phyloP scores from a whole-genome alignment of 2,797 vertebrate genomes.

The Craterocephalus amniculus region DNA sequence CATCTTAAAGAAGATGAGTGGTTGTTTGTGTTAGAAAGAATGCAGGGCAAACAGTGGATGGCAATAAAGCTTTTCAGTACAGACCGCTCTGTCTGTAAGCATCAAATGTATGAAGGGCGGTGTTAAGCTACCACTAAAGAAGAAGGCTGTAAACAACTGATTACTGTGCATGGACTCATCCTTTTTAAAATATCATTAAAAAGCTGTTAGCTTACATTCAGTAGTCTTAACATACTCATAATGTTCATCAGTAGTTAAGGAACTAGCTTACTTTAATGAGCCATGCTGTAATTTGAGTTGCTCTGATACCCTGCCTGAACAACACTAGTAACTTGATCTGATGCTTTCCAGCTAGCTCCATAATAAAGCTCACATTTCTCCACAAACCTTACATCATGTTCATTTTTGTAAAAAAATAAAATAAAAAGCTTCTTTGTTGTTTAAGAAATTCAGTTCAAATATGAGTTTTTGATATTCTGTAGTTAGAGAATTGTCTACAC shows the following conservation, averaged over 20 bases:
- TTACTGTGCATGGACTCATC: background rate
- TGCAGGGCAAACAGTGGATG: background rate
- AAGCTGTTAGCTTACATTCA: background rate
- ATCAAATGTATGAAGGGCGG: background rate
- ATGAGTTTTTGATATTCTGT: background rate
- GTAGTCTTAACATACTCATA: background rate
- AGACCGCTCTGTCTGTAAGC: background rate
- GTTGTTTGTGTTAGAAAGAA: background rate
- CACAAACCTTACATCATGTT: background rate
- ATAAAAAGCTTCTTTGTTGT: background rate
- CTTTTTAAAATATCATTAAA: background rate
- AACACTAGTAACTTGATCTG: background rate
- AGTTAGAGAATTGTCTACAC: background rate
- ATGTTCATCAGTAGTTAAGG: background rate
- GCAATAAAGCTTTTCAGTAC: background rate
- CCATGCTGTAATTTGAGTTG: background rate
- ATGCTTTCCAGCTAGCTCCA: background rate
- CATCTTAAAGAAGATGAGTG: background rate
- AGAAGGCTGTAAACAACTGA: background rate
- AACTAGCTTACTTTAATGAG: slow-evolving; percentile 1
- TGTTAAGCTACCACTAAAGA: background rate
- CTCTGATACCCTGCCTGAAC: background rate
- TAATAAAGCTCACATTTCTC: background rate
- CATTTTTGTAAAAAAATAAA: background rate
- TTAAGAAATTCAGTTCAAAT: background rate